Percentiles rank a stretch among this genome's conserved stretches.
Conservation (phyloP, 2,797 vertebrate genomes). For the Amazona ochrocephala region DNA sequence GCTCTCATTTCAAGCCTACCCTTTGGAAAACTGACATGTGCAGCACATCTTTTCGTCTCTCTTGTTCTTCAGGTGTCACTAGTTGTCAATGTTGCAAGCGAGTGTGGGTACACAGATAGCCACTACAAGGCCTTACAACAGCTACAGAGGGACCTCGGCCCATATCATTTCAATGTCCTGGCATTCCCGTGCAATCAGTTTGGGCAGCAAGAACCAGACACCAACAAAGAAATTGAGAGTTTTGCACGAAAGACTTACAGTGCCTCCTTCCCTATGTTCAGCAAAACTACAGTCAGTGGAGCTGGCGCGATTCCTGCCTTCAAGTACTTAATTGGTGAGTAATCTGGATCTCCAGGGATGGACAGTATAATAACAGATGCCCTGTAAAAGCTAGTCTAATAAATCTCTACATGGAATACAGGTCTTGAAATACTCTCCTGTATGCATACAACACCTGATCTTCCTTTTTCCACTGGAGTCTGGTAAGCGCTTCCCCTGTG, state of each 20-base stretch:
- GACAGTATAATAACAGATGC: neutral
- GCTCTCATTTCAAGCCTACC: neutral
- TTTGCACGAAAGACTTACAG: conserved; percentile 88
- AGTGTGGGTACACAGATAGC: conserved; percentile 93
- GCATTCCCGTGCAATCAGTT: conserved; percentile 98
- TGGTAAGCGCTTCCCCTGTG: neutral
- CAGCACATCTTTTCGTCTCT: neutral
- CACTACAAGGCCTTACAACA: conserved; percentile 92
- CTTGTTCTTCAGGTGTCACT: conserved; percentile 85
- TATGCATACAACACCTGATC: neutral
- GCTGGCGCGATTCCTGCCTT: conserved; percentile 88
- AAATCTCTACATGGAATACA: neutral
- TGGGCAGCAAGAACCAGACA: conserved; percentile 94
- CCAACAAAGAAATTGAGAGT: conserved; percentile 92
- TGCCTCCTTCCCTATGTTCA: conserved; percentile 94
- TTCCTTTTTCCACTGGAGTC: neutral
- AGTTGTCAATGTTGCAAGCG: conserved; percentile 95
- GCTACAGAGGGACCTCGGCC: conserved; percentile 90
- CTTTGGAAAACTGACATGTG: neutral
- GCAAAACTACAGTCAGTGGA: conserved; percentile 89
- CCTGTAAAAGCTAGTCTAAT: neutral
- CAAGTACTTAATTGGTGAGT: conserved; percentile 90
- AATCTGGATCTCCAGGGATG: neutral
- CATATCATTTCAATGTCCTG: conserved; percentile 93
- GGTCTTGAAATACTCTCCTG: neutral